Evolutionary conservation across 1,140 invertebrate species (phyloP), one percentile per base, ranked within the genome.

Genomic region (Solen grandis): DNA sequence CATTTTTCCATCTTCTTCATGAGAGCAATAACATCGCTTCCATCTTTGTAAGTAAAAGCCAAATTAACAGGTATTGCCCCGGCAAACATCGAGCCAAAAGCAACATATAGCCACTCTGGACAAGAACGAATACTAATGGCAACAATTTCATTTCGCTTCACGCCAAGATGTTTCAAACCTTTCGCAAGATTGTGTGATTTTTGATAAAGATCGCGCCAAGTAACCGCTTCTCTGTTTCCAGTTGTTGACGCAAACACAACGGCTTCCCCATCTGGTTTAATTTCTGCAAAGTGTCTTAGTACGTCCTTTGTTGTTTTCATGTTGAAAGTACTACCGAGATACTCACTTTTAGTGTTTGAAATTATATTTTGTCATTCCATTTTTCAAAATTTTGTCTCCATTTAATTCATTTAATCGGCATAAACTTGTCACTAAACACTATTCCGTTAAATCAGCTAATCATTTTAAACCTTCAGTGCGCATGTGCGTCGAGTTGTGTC

Each of bases 91-190:
- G 59, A 35, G 0, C 73, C 73, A 75, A 52, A 75, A 0, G 31
- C 25, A 0, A 25, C 25, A n/a, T 63, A 75, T 5, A 75, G n/a
- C 73, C 73, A 75, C 65, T 75, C 73, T n/a, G 73, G 73, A 65
- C 73, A 54, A 27, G 8, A n/a, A 5, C 59, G 36, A 5, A 75
- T 62, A 25, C 55, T 75, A 2, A 75, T 10, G 10, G 73, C 73
- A 19, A 63, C 38, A 14, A 74, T 33, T 16, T 74, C 70, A 22
- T 46, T 3, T 13, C 33, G 19, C 29, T 19, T 74, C 2, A 75
- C 38, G 31, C 73, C 73, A 10, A 75, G n/a, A 10, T 62, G 27
- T 25, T 63, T 60, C 29, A 75, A 46, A 13, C 38, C 31, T 31
- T 46, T 29, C 36, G 59, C 73, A 2, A 31, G 14, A 5, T 13